These are phyloP conservation scores for Camelus bactrianus DNA, from an alignment of 2,113 vertebrate genomes.

Conservation along the genomic window DNA sequence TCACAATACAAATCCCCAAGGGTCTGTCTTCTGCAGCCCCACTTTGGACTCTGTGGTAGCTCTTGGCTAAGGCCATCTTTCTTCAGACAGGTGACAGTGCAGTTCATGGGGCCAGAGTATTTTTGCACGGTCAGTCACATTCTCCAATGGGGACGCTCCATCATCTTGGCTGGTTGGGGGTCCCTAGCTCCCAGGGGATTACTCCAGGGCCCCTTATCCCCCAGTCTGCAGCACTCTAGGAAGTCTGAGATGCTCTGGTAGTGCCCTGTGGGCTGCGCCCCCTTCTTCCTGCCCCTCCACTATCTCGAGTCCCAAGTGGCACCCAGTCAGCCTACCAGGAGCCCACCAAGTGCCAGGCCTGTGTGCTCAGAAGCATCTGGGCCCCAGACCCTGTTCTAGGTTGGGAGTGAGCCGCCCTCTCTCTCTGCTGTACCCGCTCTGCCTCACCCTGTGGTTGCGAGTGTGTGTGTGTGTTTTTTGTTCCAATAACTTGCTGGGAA, in stretches of 20 bases:
- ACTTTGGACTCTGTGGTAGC: background rate
- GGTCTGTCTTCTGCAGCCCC: too few species aligned
- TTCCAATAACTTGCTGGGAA: slow-evolving; percentile 77
- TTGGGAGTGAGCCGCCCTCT: background rate
- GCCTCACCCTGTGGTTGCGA: background rate
- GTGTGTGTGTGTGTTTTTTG: slow-evolving; percentile 57
- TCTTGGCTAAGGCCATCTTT: background rate
- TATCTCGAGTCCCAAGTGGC: background rate
- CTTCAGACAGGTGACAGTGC: background rate
- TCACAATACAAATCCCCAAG: fast-evolving
- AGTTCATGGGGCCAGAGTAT: background rate
- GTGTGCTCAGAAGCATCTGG: background rate
- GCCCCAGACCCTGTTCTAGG: background rate
- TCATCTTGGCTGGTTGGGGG: background rate
- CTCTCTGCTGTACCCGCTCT: fast-evolving
- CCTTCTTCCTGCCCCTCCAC: background rate
- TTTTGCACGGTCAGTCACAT: background rate
- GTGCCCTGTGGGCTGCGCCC: background rate
- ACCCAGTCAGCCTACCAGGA: background rate
- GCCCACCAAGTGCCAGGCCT: background rate
- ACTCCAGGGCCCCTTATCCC: background rate
- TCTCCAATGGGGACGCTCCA: background rate
- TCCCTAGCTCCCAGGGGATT: background rate
- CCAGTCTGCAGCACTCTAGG: background rate
- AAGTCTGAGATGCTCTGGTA: background rate